Conservation (phyloP, 2,888 invertebrate genomes). For the Oligia strigilis region DNA sequence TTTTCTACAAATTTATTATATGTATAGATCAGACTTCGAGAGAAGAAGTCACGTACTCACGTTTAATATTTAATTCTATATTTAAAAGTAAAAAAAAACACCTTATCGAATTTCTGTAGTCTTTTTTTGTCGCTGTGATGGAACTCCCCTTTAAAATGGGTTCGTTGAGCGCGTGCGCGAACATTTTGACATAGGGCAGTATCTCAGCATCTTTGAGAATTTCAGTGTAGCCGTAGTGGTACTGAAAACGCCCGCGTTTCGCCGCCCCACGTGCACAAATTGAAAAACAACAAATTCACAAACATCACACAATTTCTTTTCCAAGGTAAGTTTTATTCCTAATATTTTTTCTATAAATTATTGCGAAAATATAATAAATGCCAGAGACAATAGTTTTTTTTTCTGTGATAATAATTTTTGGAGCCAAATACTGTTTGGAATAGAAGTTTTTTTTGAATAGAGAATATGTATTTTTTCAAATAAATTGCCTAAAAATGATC, state of each 20-base stretch:
- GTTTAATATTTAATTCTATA: background rate
- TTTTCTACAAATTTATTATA: no score
- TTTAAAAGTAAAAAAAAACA: background rate
- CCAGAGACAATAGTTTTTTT: background rate
- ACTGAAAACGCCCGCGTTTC: constrained; percentile 59
- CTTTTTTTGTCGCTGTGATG: constrained; percentile 41
- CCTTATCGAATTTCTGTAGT: background rate
- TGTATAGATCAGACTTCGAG: constrained; percentile 12
- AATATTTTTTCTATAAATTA: background rate
- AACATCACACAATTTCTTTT: constrained; percentile 53
- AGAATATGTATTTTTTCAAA: background rate
- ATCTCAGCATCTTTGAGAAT: constrained; percentile 68
- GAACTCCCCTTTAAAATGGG: constrained; percentile 60
- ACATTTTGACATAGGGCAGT: constrained; percentile 71
- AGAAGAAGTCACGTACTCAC: constrained; percentile 24
- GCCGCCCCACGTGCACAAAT: constrained; percentile 29
- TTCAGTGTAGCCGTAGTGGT: constrained; percentile 62
- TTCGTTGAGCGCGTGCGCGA: constrained; percentile 74
- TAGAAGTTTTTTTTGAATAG: background rate
- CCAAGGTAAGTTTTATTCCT: constrained; percentile 53
- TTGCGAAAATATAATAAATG: background rate
- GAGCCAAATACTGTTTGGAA: background rate
- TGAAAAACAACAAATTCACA: constrained; percentile 43
- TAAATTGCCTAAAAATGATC: background rate
- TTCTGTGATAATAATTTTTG: background rate